Evolutionary conservation across 2,888 invertebrate genomes (phyloP), one percentile per base, ranked within the genome.

Genomic region (Choreutis nemorana): DNA sequence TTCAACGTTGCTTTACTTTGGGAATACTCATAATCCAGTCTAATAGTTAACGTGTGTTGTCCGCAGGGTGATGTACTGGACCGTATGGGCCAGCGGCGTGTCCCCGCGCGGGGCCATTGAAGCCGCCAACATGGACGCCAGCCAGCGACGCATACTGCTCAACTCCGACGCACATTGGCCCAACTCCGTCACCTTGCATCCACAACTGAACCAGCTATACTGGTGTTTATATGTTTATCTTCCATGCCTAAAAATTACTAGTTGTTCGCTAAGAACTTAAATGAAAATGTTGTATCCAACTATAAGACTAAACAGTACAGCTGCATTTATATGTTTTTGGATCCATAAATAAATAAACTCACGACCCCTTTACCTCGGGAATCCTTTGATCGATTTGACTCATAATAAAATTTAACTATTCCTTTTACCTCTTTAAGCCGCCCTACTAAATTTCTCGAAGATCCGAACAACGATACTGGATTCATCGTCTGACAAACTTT

Each of bases 91-190:
- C 50, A 41, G 42, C 14, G 40, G 36, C 30, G 44, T n/a, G n/a
- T n/a, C 43, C 8, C 49, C 57, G 29, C 59, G 58, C 29, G 87
- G 87, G 5, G 82, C 82, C 39, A 84, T 92, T 41, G 86, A 87
- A 57, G 70, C 80, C 23, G 86, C 89, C 12, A 82, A 82, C 75
- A 87, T 92, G 87, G 90, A 91, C 65, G 93, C 91, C 7, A 66
- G 79, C 2, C 73, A 82, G 44, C 78, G 84, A 28, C 77, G 75
- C 46, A 53, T 68, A 29, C 75, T 90, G 40, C 61, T 87, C 7
- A 63, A 55, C 34, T 42, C 48, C 1, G 66, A 68, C 21, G 67
- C 89, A 36, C 81, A 83, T 49, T 91, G 90, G 89, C 91, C 92
- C 3, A 86, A 84, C 48, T 91, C 91, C 6, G 78, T 93, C 28